Evolutionary conservation across 2,113 vertebrate species (phyloP), one percentile per base, ranked within the genome.

Genomic region (Pantherophis guttatus): DNA sequence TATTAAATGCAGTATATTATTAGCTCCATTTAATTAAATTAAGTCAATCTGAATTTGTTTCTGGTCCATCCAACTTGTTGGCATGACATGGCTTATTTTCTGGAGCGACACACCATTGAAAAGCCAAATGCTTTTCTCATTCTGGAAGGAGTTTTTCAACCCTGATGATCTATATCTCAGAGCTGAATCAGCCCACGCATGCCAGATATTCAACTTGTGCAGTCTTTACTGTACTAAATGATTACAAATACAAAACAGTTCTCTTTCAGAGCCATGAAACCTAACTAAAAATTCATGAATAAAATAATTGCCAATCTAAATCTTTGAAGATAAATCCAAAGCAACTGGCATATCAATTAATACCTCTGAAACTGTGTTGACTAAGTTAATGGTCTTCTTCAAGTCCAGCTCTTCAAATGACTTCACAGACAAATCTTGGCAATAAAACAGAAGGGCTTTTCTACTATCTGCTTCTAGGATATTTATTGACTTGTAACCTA

Each of bases 311-410:
- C 75, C 57, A 58, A 53, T 24, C 89, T 90, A 93, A 90, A 65
- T 13, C 58, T 90, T 87, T 90, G 89, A 85, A 12, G 52, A 93
- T 89, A 90, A 93, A 93, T 86, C 57, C 57, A 59, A 90, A 90
- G 89, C 65, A 85, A 89, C 57, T 93, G 92, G 92, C 89, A 90
- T 90, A 93, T 93, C 92, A 90, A 85, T 93, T 93, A 87, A 93
- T 58, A 93, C 81, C 81, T 93, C 57, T 93, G 90, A 87, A 93
- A 93, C 89, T 24, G 55, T 87, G 48, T 86, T 86, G 29, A 86
- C n/a, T 13, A 62, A 33, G 55, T 55, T 62, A 86, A 50, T 4
- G n/a, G 92, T 23, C 11, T 33, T 26, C 88, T 52, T 65, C 21
- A 93, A 87, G 17, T 44, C 33, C 33, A 44, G 8, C 75, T 81